Percentiles rank a stretch among this genome's conserved stretches.
Evolutionary conservation across 2,888 invertebrate species (phyloP).

Genomic region (Agrotis clavis): DNA sequence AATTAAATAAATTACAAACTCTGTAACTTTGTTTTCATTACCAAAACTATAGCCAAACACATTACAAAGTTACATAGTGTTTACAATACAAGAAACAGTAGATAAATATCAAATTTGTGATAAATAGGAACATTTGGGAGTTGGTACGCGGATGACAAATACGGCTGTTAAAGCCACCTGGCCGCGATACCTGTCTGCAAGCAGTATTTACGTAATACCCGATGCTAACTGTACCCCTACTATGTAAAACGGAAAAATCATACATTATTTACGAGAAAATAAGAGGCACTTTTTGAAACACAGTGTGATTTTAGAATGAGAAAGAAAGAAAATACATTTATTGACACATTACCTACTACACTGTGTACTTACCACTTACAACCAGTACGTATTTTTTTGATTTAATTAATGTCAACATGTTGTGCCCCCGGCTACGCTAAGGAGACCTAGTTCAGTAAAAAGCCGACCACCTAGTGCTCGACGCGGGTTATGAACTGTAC

Average conservation of each 20-base stretch:
- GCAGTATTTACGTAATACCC: constrained; percentile 73
- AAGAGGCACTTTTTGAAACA: constrained; percentile 4
- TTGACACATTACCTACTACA: no score
- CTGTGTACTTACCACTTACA: no score
- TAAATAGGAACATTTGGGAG: constrained; percentile 83
- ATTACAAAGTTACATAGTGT: constrained; percentile 34
- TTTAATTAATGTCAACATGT: no score
- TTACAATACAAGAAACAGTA: constrained; percentile 69
- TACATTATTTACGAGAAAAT: constrained; percentile 30
- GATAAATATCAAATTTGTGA: constrained; percentile 82
- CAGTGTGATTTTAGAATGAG: constrained; percentile 3
- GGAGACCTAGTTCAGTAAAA: no score
- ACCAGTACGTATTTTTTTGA: no score
- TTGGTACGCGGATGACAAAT: constrained; percentile 84
- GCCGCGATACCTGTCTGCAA: constrained; percentile 80
- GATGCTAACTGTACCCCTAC: constrained; percentile 64
- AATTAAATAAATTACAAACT: neutral
- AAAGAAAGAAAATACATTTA: no score
- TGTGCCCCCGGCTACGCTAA: no score
- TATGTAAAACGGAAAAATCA: constrained; percentile 57
- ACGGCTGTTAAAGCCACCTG: constrained; percentile 87
- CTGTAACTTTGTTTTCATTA: neutral
- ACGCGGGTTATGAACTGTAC: no score
- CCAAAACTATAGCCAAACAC: neutral
- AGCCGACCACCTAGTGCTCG: no score